Evolutionary conservation across 2,797 vertebrate genomes (phyloP).

Genomic region (Gouania willdenowi): DNA sequence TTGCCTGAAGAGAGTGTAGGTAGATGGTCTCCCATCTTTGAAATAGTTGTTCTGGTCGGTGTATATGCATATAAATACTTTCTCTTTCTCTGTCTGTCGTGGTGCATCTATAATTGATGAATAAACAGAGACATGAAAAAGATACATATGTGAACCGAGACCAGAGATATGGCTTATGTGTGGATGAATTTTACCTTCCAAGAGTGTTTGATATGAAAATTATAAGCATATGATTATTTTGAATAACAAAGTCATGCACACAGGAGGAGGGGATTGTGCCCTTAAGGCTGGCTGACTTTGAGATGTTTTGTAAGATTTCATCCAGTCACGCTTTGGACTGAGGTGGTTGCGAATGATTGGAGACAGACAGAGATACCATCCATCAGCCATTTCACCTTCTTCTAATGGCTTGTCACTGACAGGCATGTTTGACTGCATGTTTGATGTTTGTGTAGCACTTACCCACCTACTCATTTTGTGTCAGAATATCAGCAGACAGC

Average conservation of each 20-base stretch:
- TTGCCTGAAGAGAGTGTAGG: slow-evolving; percentile 17
- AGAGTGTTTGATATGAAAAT: slow-evolving; percentile 36
- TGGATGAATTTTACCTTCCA: slow-evolving; percentile 1
- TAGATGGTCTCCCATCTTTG: slow-evolving; percentile 1
- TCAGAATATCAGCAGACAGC: slow-evolving; percentile 60
- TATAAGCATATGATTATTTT: slow-evolving; percentile 13
- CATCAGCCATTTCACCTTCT: slow-evolving; percentile 62
- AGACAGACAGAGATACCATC: slow-evolving; percentile 54
- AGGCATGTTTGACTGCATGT: slow-evolving; percentile 51
- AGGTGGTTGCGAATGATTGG: slow-evolving; percentile 44
- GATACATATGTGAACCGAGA: slow-evolving; percentile 2
- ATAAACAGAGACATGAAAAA: slow-evolving; percentile 13
- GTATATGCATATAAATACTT: too few species aligned
- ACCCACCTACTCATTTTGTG: slow-evolving; percentile 56
- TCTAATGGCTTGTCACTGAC: slow-evolving; percentile 57
- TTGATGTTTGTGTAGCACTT: slow-evolving; percentile 50
- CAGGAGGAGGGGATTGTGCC: slow-evolving; percentile 2
- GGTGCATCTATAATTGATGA: slow-evolving; percentile 13
- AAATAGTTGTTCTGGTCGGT: neutral
- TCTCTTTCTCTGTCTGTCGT: too few species aligned
- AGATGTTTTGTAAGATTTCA: slow-evolving; percentile 52
- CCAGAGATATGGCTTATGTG: slow-evolving; percentile 3
- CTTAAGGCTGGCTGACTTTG: slow-evolving; percentile 50
- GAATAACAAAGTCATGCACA: slow-evolving; percentile 11
- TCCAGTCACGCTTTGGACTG: slow-evolving; percentile 36